Conservation (phyloP, 2,888 invertebrate genomes). For the Cantharis nigra region DNA sequence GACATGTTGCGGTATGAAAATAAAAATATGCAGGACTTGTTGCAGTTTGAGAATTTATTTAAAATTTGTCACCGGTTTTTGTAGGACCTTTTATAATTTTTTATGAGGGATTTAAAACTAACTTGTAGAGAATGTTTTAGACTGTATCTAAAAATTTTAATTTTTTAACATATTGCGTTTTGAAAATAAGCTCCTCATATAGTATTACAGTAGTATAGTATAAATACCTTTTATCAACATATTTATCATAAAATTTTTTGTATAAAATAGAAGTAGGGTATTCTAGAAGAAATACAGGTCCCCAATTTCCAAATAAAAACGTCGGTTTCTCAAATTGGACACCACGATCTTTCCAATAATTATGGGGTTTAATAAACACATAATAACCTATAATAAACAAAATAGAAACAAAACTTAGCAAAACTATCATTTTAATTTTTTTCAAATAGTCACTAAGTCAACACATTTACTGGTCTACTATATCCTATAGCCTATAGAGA, state of each 20-base stretch:
- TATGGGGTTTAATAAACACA: neutral
- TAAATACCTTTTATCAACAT: neutral
- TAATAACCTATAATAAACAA: neutral
- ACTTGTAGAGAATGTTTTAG: too few species aligned
- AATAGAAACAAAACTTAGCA: neutral
- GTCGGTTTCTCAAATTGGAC: slow-evolving; percentile 19
- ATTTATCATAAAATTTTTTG: neutral
- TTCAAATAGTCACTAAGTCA: neutral
- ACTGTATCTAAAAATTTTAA: too few species aligned
- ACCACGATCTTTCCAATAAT: slow-evolving; percentile 9
- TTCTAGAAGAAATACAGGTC: neutral
- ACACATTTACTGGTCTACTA: neutral
- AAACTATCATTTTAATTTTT: neutral
- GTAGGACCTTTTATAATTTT: too few species aligned
- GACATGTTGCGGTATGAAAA: too few species aligned
- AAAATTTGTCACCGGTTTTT: too few species aligned
- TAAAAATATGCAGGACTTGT: too few species aligned
- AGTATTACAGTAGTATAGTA: too few species aligned
- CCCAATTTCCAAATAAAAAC: slow-evolving; percentile 21
- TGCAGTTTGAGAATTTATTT: too few species aligned
- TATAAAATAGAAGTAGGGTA: neutral
- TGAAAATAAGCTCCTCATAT: too few species aligned
- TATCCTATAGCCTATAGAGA: neutral
- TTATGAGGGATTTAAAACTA: too few species aligned
- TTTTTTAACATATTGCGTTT: too few species aligned